phyloP scores from a whole-genome alignment of 1,140 invertebrate species.

The Apis dorsata region DNA sequence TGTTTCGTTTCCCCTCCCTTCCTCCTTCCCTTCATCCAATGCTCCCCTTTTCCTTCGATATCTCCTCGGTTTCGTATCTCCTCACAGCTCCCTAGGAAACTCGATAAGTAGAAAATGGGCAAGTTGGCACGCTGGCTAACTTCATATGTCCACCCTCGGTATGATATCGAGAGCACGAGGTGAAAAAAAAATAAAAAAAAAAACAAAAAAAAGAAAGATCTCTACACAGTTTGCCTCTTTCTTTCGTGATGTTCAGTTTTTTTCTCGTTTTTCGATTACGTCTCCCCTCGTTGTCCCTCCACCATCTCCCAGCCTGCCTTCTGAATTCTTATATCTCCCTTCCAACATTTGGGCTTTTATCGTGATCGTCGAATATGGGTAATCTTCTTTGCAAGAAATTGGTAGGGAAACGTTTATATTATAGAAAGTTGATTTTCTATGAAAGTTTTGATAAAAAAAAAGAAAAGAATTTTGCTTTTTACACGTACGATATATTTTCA shows the following conservation, averaged over 20 bases:
- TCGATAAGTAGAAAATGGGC: constrained; percentile 73
- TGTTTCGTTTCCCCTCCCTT: neutral
- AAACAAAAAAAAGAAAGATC: constrained; percentile 11
- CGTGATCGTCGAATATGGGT: constrained; percentile 22
- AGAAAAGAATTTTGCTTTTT: no score
- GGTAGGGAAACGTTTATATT: neutral
- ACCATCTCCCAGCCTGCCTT: neutral
- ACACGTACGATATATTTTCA: no score
- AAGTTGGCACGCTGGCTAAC: constrained; percentile 72
- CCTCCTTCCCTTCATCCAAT: neutral
- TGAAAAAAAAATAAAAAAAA: neutral
- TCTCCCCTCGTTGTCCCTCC: neutral
- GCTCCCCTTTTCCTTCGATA: neutral
- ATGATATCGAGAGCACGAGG: constrained; percentile 60
- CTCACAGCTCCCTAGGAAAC: constrained; percentile 52
- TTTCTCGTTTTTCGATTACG: neutral
- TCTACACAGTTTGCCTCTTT: constrained; percentile 17
- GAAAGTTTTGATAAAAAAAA: neutral
- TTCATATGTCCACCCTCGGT: constrained; percentile 64
- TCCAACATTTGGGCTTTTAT: constrained; percentile 21
- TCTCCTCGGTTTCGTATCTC: constrained; percentile 26
- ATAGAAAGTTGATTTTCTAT: neutral
- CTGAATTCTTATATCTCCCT: constrained; percentile 36
- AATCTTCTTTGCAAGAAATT: neutral
- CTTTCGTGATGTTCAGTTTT: neutral